phyloP scores from a whole-genome alignment of 1,140 invertebrate genomes.

The Ridgeia piscesae region DNA sequence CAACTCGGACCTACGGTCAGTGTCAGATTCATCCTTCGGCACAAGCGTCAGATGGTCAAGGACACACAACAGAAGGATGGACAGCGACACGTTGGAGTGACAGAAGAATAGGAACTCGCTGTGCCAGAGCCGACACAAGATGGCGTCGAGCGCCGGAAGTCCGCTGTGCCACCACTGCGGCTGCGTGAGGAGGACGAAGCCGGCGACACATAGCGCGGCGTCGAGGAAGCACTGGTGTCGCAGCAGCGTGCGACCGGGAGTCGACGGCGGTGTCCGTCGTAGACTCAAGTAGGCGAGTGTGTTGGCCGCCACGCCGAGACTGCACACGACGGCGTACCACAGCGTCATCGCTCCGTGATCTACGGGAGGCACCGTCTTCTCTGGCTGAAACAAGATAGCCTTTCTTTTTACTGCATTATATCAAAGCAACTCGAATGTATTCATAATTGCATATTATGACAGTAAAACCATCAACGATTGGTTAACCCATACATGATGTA shows the following conservation, averaged over 20 bases:
- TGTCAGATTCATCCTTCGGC: not conserved
- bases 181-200: not conserved
- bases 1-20: not conserved
- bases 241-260: not conserved
- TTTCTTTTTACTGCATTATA: too few relatives aligned
- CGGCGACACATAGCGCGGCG: not conserved
- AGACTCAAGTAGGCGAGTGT: not conserved
- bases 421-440: too few relatives aligned
- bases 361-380: not conserved
- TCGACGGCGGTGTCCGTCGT: not conserved
- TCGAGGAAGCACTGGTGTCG: not conserved
- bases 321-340: not conserved
- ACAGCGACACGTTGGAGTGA: not conserved
- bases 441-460: too few relatives aligned
- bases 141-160: not conserved
- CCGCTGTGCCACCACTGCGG: not conserved
- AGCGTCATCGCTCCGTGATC: not conserved
- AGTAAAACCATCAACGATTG: too few relatives aligned
- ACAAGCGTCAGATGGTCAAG: not conserved
- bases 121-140: not conserved
- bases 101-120: not conserved
- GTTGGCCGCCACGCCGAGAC: not conserved
- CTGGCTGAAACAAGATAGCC: too few relatives aligned
- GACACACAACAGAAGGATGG: not conserved
- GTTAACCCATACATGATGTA: too few relatives aligned